Base-by-base conservation (phyloP, 2,113 vertebrate species). In the Microcebus tavaratra region DNA sequence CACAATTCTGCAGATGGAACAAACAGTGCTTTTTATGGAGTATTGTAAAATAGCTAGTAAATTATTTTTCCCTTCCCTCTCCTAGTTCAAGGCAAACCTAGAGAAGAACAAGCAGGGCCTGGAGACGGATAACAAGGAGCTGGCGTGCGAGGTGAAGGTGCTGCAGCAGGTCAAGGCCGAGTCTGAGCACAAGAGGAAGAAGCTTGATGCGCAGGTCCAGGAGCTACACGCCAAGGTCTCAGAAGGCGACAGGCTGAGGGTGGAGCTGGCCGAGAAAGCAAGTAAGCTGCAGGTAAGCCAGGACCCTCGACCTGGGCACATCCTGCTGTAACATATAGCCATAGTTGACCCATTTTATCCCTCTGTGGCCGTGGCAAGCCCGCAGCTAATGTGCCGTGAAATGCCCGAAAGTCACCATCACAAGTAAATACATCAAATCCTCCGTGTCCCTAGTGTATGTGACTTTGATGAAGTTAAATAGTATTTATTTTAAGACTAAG, bases 51-150 rank as follows among this genome's bases (percentile, higher is more conserved):
- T 61, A 25, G 5, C 14, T 0, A 12, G 4, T 39, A 12, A 45
- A 9, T 57, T n/a, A 14, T 29, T 63, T 48, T 93, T 65, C 61
- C 90, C 8, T 85, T 8, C 70, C 34, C 68, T 84, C 29, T 61
- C 90, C 68, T 76, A 99, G 99, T 99, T 99, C 98, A 99, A 99
- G 95, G 98, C 99, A 48, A 99, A 99, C 84, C 98, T 99, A 97
- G 99, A 99, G 88, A 99, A 99, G 98, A 99, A 99, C 98, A 99
- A 99, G 97, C 99, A 99, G 98, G 98, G 99, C 70, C 98, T 99
- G 17, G 99, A 99, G 98, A 99, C 98, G 0, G 99, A 99, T 97
- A 99, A 99, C 98, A 99, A 99, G 98, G 99, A 99, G 98, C 90
- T 99, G 98, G 98, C 98, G 1, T 99, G 97, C 18, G 99, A 99